phyloP scores from a whole-genome alignment of 2,888 invertebrate genomes.

The Hemaris fuciformis region DNA sequence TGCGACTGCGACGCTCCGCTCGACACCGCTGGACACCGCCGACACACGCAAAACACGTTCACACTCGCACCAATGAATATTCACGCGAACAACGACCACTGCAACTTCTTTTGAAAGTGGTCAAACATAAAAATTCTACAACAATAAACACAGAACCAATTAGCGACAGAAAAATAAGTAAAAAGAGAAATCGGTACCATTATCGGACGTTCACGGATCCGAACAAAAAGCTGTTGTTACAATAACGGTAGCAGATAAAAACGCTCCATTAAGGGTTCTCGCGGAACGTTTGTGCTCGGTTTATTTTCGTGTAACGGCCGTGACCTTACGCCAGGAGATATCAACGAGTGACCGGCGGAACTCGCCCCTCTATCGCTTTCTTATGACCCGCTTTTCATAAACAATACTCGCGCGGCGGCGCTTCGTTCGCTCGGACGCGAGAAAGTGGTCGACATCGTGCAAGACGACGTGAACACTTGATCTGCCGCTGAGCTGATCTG shows the following conservation, averaged over 20 bases:
- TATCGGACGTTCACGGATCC: slow-evolving; percentile 51
- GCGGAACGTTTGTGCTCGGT: slow-evolving; percentile 43
- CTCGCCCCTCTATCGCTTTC: slow-evolving; percentile 73
- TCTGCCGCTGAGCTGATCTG: neutral
- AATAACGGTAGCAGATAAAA: slow-evolving; percentile 51
- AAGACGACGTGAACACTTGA: slow-evolving; percentile 15
- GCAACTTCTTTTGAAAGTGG: slow-evolving; percentile 40
- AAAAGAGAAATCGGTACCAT: slow-evolving; percentile 68
- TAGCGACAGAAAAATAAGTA: slow-evolving; percentile 52
- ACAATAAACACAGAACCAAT: slow-evolving; percentile 53
- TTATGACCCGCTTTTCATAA: slow-evolving; percentile 80
- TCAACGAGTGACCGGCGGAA: slow-evolving; percentile 64
- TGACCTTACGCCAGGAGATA: slow-evolving; percentile 76
- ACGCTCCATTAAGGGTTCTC: slow-evolving; percentile 33
- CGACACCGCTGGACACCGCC: slow-evolving; percentile 13
- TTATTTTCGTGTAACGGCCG: slow-evolving; percentile 65
- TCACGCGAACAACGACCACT: slow-evolving; percentile 26
- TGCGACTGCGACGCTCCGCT: neutral
- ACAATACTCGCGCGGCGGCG: slow-evolving; percentile 73
- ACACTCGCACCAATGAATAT: slow-evolving; percentile 32
- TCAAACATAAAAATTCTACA: slow-evolving; percentile 38
- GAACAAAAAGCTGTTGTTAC: slow-evolving; percentile 55
- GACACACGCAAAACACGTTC: slow-evolving; percentile 30
- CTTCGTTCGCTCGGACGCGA: slow-evolving; percentile 58
- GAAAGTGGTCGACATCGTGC: slow-evolving; percentile 73